phyloP scores from a whole-genome alignment of 2,797 vertebrate species.

The Sebastes itinus region DNA sequence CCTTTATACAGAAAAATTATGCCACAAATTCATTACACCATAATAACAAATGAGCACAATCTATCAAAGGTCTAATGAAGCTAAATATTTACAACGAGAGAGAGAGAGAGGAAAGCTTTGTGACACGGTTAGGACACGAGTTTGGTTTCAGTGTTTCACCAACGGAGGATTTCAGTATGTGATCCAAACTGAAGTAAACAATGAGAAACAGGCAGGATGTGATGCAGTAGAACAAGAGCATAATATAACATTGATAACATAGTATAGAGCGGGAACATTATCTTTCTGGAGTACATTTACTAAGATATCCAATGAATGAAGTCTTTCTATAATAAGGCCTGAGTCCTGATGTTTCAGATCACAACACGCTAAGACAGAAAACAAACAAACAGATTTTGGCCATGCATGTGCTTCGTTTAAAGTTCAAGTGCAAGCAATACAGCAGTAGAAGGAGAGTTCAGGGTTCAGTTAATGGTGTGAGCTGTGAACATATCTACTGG shows the following conservation, averaged over 20 bases:
- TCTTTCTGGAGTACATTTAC: constrained; percentile 36
- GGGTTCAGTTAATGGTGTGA: constrained; percentile 37
- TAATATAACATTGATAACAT: constrained; percentile 37
- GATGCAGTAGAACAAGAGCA: constrained; percentile 41
- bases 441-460: constrained; percentile 49
- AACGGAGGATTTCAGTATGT: constrained; percentile 32
- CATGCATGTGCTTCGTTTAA: constrained; percentile 75
- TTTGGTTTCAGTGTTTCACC: constrained; percentile 61
- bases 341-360: constrained; percentile 55
- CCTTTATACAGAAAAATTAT: constrained; percentile 56
- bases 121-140: constrained; percentile 65
- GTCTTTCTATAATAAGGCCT: constrained; percentile 52
- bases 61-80: constrained; percentile 53
- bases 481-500: constrained; percentile 50
- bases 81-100: constrained; percentile 63
- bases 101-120: neutral
- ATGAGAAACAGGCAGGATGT: constrained; percentile 46
- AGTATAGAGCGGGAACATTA: constrained; percentile 7
- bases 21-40: constrained; percentile 48
- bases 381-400: constrained; percentile 65
- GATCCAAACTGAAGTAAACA: constrained; percentile 57
- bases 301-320: constrained; percentile 41
- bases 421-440: constrained; percentile 72
- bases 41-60: constrained; percentile 48
- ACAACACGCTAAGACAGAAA: constrained; percentile 64